Conservation (phyloP, 2,888 invertebrate genomes). For the Orgyia antiqua region DNA sequence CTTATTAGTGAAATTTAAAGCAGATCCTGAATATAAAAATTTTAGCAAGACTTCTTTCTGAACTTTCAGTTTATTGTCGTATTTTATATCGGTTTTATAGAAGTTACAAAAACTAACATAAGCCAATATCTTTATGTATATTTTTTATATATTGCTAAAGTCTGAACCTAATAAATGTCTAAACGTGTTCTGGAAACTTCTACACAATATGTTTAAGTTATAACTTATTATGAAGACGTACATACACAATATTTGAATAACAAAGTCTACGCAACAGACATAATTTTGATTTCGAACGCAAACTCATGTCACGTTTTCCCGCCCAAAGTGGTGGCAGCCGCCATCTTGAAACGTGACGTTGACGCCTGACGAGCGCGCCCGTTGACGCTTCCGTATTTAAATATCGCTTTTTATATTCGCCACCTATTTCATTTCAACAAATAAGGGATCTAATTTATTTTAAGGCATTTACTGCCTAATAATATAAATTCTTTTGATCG, state of each 20-base stretch:
- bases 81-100: too few relatives aligned
- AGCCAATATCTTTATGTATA: too few relatives aligned
- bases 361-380: constrained; percentile 37
- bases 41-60: too few relatives aligned
- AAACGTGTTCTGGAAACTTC: too few relatives aligned
- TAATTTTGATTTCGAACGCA: constrained; percentile 38
- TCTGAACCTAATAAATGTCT: too few relatives aligned
- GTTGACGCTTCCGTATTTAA: constrained; percentile 63
- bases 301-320: constrained; percentile 57
- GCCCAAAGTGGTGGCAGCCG: constrained; percentile 54
- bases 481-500: constrained; percentile 39
- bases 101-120: too few relatives aligned
- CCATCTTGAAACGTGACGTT: constrained; percentile 69
- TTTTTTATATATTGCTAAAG: too few relatives aligned
- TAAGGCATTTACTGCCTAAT: constrained; percentile 46
- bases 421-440: constrained; percentile 41
- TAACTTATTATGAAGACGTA: constrained; percentile 24
- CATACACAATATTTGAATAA: constrained; percentile 23
- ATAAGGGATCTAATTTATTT: constrained; percentile 57
- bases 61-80: too few relatives aligned
- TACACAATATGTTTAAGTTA: constrained; percentile 14
- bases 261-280: constrained; percentile 18
- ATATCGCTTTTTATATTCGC: constrained; percentile 53
- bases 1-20: too few relatives aligned
- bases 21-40: too few relatives aligned